Evolutionary conservation across 2,888 invertebrate genomes (phyloP).

Genomic region (Rhingia rostrata): DNA sequence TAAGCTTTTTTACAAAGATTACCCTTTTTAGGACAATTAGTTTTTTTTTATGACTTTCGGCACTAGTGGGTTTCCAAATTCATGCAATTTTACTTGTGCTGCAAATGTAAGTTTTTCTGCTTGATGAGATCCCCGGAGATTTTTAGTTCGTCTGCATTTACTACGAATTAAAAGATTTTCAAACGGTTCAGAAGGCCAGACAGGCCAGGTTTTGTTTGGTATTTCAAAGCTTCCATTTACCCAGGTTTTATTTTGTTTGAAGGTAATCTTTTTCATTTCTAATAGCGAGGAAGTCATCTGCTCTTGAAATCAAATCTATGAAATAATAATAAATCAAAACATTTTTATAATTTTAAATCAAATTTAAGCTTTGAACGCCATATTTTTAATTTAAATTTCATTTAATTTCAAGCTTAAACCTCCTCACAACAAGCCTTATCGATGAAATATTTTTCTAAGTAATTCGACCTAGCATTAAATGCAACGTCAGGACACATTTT

Average conservation of each 20-base stretch:
- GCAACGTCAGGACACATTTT: constrained; percentile 2
- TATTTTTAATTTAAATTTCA: constrained; percentile 14
- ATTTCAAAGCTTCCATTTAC: not conserved
- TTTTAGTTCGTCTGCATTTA: constrained; percentile 4
- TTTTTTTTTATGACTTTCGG: not conserved
- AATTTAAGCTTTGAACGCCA: constrained; percentile 10
- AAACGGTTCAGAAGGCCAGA: not conserved
- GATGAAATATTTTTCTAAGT: constrained; percentile 1
- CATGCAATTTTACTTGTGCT: constrained; percentile 4
- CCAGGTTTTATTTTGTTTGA: not conserved
- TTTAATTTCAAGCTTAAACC: not conserved
- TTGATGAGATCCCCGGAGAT: not conserved
- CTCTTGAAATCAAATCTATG: not conserved
- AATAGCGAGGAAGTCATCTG: not conserved
- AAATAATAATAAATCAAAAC: not conserved
- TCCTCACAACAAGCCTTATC: constrained; percentile 15
- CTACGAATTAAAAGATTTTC: not conserved
- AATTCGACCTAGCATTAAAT: constrained; percentile 2
- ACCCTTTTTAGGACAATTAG: not conserved
- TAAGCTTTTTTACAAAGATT: not conserved
- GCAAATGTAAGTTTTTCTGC: constrained; percentile 3
- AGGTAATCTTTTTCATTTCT: not conserved
- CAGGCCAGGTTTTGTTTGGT: not conserved
- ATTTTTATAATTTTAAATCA: not conserved
- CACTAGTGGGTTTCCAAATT: not conserved